A percentile compares a stretch with the other conserved stretches of the same genome.
Conservation (phyloP, 2,797 vertebrate species). For the Pogonophryne albipinna region DNA sequence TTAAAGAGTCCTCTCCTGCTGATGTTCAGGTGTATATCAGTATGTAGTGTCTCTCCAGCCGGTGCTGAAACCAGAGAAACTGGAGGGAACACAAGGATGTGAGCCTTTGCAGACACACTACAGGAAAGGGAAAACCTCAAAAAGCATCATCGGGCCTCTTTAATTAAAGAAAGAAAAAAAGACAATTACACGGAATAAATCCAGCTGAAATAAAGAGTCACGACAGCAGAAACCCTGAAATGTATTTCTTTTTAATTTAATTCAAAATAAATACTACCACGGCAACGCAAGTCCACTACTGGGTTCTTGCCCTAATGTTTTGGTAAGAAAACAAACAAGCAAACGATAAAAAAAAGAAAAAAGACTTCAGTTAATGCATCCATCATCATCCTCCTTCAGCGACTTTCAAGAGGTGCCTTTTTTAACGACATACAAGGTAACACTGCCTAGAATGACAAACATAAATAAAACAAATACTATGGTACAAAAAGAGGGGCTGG, state of each 20-base stretch:
- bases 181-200: no score
- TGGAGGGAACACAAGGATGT: no score
- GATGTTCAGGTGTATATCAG: no score
- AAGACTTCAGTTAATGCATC: slow-evolving; percentile 78
- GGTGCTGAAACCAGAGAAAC: no score
- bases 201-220: slow-evolving; percentile 44
- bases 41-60: no score
- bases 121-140: not conserved
- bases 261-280: slow-evolving; percentile 90
- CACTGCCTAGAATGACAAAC: slow-evolving; percentile 75
- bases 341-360: slow-evolving; percentile 71
- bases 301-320: slow-evolving; percentile 84
- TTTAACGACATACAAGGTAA: slow-evolving; percentile 71
- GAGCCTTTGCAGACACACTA: no score
- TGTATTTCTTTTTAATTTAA: slow-evolving; percentile 87
- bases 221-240: slow-evolving; percentile 74
- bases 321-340: slow-evolving; percentile 86
- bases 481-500: slow-evolving; percentile 66
- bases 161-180: not conserved
- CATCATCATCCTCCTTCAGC: slow-evolving; percentile 63
- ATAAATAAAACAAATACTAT: slow-evolving; percentile 81
- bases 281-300: slow-evolving; percentile 84
- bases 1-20: no score
- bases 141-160: not conserved
- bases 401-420: slow-evolving; percentile 74